These are phyloP conservation scores for Phalacrocorax brasilianus DNA, from an alignment of 2,113 vertebrate genomes.

Conservation along the genomic window DNA sequence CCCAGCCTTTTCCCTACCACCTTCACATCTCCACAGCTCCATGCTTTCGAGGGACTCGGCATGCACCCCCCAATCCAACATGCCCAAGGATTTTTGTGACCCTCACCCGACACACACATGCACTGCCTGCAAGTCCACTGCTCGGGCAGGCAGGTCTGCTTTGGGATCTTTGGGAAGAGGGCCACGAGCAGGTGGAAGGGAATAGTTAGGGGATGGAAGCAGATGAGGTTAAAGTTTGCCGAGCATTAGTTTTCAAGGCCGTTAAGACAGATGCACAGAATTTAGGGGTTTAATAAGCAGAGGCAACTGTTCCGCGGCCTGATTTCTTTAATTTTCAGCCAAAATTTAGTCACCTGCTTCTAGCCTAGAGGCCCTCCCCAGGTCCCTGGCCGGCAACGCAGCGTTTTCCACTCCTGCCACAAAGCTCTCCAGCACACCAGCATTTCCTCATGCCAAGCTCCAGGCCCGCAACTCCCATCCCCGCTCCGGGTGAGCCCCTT, in stretches of 20 bases:
- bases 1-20: background rate
- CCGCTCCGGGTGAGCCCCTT: slow-evolving; percentile 12
- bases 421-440: slow-evolving; percentile 49
- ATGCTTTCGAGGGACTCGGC: background rate
- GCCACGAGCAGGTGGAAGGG: background rate
- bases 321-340: background rate
- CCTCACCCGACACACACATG: background rate
- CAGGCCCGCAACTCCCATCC: background rate
- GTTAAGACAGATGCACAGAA: background rate
- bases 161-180: background rate
- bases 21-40: background rate
- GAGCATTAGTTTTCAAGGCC: background rate
- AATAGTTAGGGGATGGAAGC: background rate
- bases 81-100: background rate
- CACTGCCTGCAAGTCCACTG: background rate
- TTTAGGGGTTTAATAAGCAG: background rate
- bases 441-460: slow-evolving; percentile 51
- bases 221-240: background rate
- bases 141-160: background rate
- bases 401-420: background rate
- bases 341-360: slow-evolving; percentile 25
- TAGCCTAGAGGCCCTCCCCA: background rate
- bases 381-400: background rate
- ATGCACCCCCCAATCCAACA: background rate
- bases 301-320: background rate